A percentile compares a stretch with the other conserved stretches of the same genome.
Conservation (phyloP, 1,140 invertebrate species). For the Rhagoletis zephyria region DNA sequence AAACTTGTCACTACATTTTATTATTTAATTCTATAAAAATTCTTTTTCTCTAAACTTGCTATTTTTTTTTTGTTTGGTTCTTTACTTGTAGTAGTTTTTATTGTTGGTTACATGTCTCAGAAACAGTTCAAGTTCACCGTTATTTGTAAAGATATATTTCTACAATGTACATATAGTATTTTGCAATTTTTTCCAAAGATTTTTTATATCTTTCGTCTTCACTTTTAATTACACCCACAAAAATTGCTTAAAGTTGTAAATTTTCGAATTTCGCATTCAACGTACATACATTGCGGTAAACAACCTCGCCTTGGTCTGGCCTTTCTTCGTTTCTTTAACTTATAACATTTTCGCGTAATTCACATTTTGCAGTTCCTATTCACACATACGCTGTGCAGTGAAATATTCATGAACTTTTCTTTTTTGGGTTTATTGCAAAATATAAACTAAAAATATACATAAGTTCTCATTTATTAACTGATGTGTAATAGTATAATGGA, state of each 20-base stretch:
- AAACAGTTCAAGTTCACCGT: background rate
- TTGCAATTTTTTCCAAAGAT: slow-evolving; percentile 11
- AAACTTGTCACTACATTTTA: slow-evolving; percentile 53
- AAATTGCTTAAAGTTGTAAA: slow-evolving; percentile 26
- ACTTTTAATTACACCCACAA: slow-evolving; percentile 28
- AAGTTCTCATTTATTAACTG: slow-evolving; percentile 29
- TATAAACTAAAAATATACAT: slow-evolving; percentile 54
- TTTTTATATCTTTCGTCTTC: slow-evolving; percentile 20
- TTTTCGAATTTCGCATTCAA: slow-evolving; percentile 45
- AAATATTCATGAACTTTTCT: slow-evolving; percentile 44
- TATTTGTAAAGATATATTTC: background rate
- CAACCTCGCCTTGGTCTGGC: background rate
- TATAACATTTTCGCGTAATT: background rate
- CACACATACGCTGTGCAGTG: slow-evolving; percentile 25
- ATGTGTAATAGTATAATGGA: slow-evolving; percentile 8
- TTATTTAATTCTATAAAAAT: slow-evolving; percentile 50
- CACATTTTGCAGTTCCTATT: slow-evolving; percentile 19
- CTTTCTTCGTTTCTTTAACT: background rate
- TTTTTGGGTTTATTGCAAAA: slow-evolving; percentile 52
- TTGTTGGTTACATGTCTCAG: slow-evolving; percentile 20
- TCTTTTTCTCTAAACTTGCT: background rate
- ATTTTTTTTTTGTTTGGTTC: slow-evolving; percentile 25
- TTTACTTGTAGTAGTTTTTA: slow-evolving; percentile 12
- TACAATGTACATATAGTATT: background rate
- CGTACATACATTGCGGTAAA: slow-evolving; percentile 2